Conservation (phyloP, 2,113 vertebrate genomes). For the Boulengeromyrus knoepffleri region DNA sequence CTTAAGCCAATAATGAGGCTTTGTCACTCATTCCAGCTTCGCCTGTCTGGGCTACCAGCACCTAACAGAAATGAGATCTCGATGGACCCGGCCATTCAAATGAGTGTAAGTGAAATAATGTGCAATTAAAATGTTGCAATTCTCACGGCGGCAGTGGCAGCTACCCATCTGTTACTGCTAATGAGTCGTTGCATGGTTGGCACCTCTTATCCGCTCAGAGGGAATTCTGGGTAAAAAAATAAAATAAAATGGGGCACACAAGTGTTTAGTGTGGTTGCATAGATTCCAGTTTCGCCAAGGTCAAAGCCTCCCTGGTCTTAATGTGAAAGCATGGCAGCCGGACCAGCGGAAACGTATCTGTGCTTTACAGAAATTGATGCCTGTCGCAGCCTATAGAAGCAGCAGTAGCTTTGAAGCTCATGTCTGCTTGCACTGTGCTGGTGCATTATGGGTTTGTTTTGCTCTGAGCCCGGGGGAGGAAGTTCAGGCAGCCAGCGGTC, state of each 20-base stretch:
- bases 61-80: constrained; percentile 5
- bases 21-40: neutral
- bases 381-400: neutral
- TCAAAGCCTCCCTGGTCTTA: neutral
- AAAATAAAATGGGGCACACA: neutral
- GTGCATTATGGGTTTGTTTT: neutral
- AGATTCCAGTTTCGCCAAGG: neutral
- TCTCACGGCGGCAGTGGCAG: neutral
- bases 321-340: neutral
- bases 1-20: neutral
- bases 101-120: constrained; percentile 9
- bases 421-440: neutral
- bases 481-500: neutral
- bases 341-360: neutral
- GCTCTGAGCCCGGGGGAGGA: neutral
- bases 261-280: neutral
- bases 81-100: neutral
- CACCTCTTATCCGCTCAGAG: neutral
- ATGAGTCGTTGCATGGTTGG: neutral
- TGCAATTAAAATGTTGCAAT: constrained; percentile 13
- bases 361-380: neutral
- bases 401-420: neutral
- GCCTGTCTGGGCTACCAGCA: neutral
- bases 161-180: constrained; percentile 15
- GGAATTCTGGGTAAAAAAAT: neutral